Evolutionary conservation across 2,797 vertebrate genomes (phyloP), one percentile per base, ranked within the genome.

Genomic region (Thunnus albacares): DNA sequence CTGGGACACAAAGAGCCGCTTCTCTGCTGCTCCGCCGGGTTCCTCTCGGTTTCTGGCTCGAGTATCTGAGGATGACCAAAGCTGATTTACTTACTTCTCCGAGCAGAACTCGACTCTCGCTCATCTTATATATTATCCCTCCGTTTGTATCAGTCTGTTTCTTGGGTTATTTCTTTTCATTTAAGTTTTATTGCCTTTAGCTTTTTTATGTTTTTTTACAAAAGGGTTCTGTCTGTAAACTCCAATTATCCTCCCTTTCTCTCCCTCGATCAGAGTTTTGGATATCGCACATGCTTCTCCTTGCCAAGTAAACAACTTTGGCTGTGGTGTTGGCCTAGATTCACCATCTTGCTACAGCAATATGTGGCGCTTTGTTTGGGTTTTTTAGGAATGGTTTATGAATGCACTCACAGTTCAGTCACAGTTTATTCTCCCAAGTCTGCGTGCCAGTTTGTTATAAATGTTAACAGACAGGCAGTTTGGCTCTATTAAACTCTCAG

Each of bases 241-340:
- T 89, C 80, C 78, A 87, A 89, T 92, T 91, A 86, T 88, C 78
- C 84, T 81, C 74, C 75, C 57, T 65, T 82, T 87, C 80, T 85
- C 87, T 85, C 77, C 76, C 83, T 90, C 88, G 73, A 78, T 86
- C 89, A 89, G 89, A 91, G 89, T 89, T 87, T 86, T 91, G 93
- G 91, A 94, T 83, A 80, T 91, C 78, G 67, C 80, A 52, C 86
- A 65, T 64, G 80, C 85, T 72, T 88, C 87, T 76, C 67, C 61
- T 26, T 89, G 91, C 89, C 93, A 93, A 93, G 90, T 93, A 94
- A 94, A 93, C 90, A 92, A 77, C 86, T 88, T 88, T 91, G 92
- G 91, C 90, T 89, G 83, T 49, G 81, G 83, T 71, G 84, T 87
- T 93, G 91, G 91, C 92, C 91, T 92, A 81, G 84, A 92, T 95